phyloP scores from a whole-genome alignment of 2,113 vertebrate genomes.

The Mustela lutreola region DNA sequence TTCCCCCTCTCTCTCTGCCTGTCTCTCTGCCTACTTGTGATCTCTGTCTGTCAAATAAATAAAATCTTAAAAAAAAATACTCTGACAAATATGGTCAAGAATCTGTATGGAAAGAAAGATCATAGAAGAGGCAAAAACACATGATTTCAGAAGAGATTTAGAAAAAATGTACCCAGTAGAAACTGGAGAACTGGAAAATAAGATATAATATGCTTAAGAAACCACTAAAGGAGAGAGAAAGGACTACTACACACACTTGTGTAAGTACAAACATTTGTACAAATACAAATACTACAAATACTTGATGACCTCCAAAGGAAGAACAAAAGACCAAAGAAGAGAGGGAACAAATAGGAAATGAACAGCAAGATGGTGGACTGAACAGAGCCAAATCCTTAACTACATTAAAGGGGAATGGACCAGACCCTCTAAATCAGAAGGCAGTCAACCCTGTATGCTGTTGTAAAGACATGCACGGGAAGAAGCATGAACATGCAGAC shows the following conservation, averaged over 20 bases:
- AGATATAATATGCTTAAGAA: not conserved
- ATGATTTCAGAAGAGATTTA: not conserved
- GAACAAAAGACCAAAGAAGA: too few species aligned
- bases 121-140: too few species aligned
- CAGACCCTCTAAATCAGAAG: not conserved
- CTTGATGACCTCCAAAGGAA: not conserved
- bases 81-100: not conserved
- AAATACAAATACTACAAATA: too few species aligned
- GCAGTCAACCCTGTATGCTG: not conserved
- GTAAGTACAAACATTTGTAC: too few species aligned
- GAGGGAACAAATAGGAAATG: not conserved
- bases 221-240: not conserved
- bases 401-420: too few species aligned
- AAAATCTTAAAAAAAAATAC: not conserved
- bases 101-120: not conserved
- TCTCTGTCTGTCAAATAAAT: not conserved
- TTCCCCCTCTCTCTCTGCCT: too few species aligned
- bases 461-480: not conserved
- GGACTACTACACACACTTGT: too few species aligned
- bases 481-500: not conserved
- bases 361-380: not conserved
- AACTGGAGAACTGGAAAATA: not conserved
- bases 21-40: too few species aligned
- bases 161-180: not conserved
- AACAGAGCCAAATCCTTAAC: not conserved